These are phyloP conservation scores for Amaurobius ferox DNA, from an alignment of 2,888 invertebrate genomes.

Conservation along the genomic window DNA sequence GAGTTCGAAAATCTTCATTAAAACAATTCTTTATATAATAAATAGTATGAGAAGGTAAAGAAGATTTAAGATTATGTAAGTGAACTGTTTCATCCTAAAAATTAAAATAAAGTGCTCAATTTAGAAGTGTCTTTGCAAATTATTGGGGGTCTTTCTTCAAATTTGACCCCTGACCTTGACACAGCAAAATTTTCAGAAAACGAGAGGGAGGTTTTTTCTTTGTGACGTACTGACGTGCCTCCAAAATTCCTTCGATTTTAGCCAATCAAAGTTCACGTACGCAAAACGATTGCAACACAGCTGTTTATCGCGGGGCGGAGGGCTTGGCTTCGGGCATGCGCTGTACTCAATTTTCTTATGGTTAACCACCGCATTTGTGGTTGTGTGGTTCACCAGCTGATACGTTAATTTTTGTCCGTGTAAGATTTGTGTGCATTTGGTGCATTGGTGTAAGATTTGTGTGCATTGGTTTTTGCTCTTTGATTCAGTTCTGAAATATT, in stretches of 20 bases:
- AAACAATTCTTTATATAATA: too few relatives aligned
- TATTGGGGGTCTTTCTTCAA: too few relatives aligned
- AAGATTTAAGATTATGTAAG: too few relatives aligned
- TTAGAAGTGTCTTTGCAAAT: too few relatives aligned
- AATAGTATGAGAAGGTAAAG: too few relatives aligned
- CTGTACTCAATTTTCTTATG: not conserved
- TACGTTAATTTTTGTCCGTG: not conserved
- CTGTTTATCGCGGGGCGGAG: constrained; percentile 54
- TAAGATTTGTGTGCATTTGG: not conserved
- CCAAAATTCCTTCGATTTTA: constrained; percentile 32
- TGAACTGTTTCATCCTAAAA: too few relatives aligned
- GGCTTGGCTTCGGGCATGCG: constrained; percentile 55
- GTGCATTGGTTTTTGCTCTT: too few relatives aligned
- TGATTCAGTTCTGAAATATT: too few relatives aligned
- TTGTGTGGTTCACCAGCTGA: not conserved
- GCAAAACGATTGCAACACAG: constrained; percentile 44
- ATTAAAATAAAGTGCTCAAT: too few relatives aligned
- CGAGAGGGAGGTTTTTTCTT: not conserved
- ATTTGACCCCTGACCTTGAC: not conserved
- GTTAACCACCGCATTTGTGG: not conserved
- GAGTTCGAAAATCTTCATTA: too few relatives aligned
- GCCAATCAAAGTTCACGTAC: constrained; percentile 50
- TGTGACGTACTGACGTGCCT: constrained; percentile 56
- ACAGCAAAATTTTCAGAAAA: not conserved
- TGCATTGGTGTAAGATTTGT: too few relatives aligned